These are phyloP conservation scores for Ophthalmotilapia sp. DNA, from an alignment of 2,113 vertebrate species.

Conservation along the genomic window DNA sequence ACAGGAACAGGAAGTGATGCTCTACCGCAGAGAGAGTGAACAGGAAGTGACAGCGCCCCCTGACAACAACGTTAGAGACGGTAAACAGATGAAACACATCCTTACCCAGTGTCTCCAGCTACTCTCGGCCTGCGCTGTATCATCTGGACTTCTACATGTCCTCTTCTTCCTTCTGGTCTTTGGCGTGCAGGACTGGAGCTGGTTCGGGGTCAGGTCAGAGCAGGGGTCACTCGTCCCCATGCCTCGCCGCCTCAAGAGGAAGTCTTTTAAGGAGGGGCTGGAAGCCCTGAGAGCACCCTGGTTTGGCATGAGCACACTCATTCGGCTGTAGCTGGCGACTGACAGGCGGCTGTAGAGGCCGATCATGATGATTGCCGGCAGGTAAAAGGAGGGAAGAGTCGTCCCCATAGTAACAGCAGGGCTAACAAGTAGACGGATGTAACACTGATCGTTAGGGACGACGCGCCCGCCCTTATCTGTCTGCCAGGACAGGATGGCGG, in stretches of 20 bases:
- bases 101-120: not conserved
- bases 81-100: not conserved
- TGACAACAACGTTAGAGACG: not conserved
- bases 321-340: slow-evolving; percentile 77
- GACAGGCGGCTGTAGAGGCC: slow-evolving; percentile 87
- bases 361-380: slow-evolving; percentile 87
- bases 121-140: not conserved
- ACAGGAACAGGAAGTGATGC: not conserved
- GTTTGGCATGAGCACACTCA: slow-evolving; percentile 59
- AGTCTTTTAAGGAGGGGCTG: not conserved
- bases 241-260: not conserved
- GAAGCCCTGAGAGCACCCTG: not conserved
- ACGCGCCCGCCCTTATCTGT: slow-evolving; percentile 73
- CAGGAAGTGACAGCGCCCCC: not conserved
- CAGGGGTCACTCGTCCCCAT: not conserved
- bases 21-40: not conserved
- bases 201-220: slow-evolving; percentile 2
- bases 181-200: not conserved
- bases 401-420: slow-evolving; percentile 84
- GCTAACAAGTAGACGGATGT: slow-evolving; percentile 87
- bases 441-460: slow-evolving; percentile 77
- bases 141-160: not conserved
- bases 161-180: slow-evolving; percentile 59
- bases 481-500: slow-evolving; percentile 93
- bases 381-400: slow-evolving; percentile 85